Percentiles rank a stretch among this genome's conserved stretches.
Conservation (phyloP, 2,888 invertebrate species). For the Phalangium opilio region DNA sequence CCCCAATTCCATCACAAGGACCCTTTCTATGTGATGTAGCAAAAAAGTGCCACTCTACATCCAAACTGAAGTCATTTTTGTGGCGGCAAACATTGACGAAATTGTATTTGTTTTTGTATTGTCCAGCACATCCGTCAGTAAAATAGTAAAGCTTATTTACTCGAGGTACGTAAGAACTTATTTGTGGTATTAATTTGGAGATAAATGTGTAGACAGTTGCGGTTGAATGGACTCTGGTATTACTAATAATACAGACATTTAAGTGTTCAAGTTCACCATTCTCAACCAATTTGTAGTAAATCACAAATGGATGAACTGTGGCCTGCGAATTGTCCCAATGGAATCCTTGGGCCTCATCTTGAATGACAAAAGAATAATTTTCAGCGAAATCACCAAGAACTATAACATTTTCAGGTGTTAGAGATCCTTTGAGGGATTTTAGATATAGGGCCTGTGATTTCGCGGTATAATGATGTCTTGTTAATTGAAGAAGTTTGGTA, state of each 20-base stretch:
- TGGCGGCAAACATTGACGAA: constrained; percentile 18
- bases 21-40: constrained; percentile 23
- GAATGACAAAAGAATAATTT: neutral
- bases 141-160: constrained; percentile 4
- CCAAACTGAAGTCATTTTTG: constrained; percentile 17
- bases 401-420: neutral
- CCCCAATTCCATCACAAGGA: no score
- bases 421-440: neutral
- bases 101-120: constrained; percentile 22
- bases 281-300: constrained; percentile 1
- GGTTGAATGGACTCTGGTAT: no score
- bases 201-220: no score
- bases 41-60: constrained; percentile 22
- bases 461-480: neutral
- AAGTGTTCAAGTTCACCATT: no score
- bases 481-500: neutral
- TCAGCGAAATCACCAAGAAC: neutral
- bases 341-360: constrained; percentile 16
- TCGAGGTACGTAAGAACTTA: no score
- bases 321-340: constrained; percentile 22
- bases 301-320: constrained; percentile 20
- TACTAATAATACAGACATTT: no score
- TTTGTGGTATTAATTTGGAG: no score
- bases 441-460: neutral
- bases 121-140: constrained; percentile 18